phyloP scores from a whole-genome alignment of 2,888 invertebrate genomes.

The Shargacucullia verbasci region DNA sequence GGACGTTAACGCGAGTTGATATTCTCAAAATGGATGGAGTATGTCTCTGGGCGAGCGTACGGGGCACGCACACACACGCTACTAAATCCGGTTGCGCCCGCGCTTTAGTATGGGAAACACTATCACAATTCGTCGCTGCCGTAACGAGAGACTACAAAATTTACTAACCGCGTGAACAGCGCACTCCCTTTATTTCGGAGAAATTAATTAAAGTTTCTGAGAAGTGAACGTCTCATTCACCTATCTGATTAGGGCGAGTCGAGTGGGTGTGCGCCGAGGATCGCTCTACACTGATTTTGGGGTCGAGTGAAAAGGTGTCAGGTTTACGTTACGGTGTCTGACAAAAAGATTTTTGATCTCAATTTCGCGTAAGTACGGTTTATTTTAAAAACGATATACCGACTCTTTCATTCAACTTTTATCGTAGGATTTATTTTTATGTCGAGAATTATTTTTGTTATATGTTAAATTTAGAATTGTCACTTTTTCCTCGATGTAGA shows the following conservation, averaged over 20 bases:
- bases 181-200: slow-evolving; percentile 75
- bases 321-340: slow-evolving; percentile 51
- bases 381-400: not conserved
- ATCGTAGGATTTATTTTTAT: no score
- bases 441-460: no score
- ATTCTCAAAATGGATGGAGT: slow-evolving; percentile 61
- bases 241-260: slow-evolving; percentile 73
- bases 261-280: slow-evolving; percentile 44
- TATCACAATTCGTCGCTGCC: slow-evolving; percentile 71
- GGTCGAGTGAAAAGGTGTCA: slow-evolving; percentile 62
- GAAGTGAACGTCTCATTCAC: slow-evolving; percentile 76
- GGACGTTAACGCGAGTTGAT: slow-evolving; percentile 47
- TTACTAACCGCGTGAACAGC: slow-evolving; percentile 71
- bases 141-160: slow-evolving; percentile 74
- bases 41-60: slow-evolving; percentile 56
- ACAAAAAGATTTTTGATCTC: slow-evolving; percentile 46
- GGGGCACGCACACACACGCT: slow-evolving; percentile 61
- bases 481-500: no score
- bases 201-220: slow-evolving; percentile 82
- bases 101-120: slow-evolving; percentile 66
- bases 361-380: slow-evolving; percentile 9
- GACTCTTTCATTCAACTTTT: no score
- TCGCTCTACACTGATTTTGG: slow-evolving; percentile 51
- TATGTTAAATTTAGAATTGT: no score
- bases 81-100: slow-evolving; percentile 72